Evolutionary conservation across 1,140 invertebrate species (phyloP).

Genomic region (Drosophila nikananu): DNA sequence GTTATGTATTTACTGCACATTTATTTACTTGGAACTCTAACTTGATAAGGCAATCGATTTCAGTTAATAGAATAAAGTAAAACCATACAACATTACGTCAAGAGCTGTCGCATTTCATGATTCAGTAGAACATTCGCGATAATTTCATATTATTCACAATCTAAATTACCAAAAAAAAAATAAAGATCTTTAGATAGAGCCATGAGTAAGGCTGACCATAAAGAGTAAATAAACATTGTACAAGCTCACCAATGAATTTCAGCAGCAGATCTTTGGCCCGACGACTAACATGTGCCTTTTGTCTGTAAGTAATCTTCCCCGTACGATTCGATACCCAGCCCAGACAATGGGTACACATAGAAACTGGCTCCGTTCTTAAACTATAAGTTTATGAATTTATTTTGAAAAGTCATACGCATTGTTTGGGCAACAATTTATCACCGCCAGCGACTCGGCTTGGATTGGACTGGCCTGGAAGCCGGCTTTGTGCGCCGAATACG

Average conservation of each 20-base stretch:
- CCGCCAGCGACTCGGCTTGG: conserved; percentile 23
- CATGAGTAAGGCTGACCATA: conserved; percentile 19
- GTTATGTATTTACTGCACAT: not conserved
- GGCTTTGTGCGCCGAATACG: conserved; percentile 64
- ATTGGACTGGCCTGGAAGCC: conserved; percentile 18
- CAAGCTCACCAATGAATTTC: conserved; percentile 14
- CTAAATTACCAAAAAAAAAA: conserved; percentile 8
- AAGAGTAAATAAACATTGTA: conserved; percentile 23
- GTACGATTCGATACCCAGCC: conserved; percentile 12
- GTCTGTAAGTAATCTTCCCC: conserved; percentile 17
- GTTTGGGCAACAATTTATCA: conserved; percentile 51
- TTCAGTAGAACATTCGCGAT: conserved; percentile 10
- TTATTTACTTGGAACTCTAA: too few relatives aligned
- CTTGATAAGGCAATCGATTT: not conserved
- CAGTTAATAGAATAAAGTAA: not conserved
- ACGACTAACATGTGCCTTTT: conserved; percentile 6
- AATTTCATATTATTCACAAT: conserved; percentile 17
- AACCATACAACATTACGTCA: not conserved
- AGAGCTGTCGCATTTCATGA: not conserved
- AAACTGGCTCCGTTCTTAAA: conserved; percentile 41
- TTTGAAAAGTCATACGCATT: conserved; percentile 56
- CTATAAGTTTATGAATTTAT: conserved; percentile 48
- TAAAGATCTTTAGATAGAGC: conserved; percentile 1
- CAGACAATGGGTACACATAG: conserved; percentile 36
- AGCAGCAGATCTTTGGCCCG: conserved; percentile 1